Evolutionary conservation across 2,888 invertebrate species (phyloP).

Genomic region (Erebia ligea): DNA sequence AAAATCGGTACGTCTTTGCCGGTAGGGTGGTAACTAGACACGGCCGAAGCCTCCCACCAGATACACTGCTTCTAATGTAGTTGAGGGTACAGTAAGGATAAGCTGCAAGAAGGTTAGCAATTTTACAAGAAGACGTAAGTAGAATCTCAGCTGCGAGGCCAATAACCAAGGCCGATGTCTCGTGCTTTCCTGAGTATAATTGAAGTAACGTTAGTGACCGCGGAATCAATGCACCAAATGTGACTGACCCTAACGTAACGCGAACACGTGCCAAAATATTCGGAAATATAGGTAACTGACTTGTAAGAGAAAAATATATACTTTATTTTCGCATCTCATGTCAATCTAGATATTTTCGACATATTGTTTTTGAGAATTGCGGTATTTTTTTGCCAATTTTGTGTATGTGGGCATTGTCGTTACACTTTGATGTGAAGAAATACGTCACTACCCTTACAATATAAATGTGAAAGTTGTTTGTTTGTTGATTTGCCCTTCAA

Average conservation of each 20-base stretch:
- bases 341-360: conserved; percentile 5
- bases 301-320: conserved; percentile 19
- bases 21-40: no score
- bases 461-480: background rate
- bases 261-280: conserved; percentile 11
- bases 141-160: no score
- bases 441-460: background rate
- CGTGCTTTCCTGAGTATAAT: no score
- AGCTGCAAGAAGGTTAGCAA: no score
- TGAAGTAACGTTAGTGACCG: conserved; percentile 1
- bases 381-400: conserved; percentile 4
- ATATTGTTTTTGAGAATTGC: conserved; percentile 8
- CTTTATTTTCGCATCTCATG: background rate
- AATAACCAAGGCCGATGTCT: no score
- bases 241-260: conserved; percentile 19
- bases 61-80: no score
- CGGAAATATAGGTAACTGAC: conserved; percentile 27
- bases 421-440: background rate
- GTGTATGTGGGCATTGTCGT: background rate
- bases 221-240: conserved; percentile 16
- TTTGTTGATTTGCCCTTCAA: background rate
- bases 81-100: no score
- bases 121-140: no score
- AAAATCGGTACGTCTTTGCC: no score
- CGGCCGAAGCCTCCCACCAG: no score